A percentile compares a stretch with the other conserved stretches of the same genome.
Conservation (phyloP, 2,888 invertebrate species). For the Drosophila pegasa region DNA sequence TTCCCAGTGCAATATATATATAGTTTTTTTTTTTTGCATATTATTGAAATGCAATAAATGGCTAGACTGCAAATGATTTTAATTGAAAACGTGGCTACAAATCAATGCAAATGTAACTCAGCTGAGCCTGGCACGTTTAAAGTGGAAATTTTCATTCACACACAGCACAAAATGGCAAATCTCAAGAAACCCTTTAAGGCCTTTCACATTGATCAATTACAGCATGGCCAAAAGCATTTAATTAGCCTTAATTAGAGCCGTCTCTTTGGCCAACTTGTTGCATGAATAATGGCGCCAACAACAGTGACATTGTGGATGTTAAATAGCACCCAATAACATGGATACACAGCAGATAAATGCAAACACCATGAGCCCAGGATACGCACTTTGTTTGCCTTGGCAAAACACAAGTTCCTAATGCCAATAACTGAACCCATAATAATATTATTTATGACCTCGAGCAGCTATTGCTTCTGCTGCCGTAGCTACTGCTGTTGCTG, state of each 20-base stretch:
- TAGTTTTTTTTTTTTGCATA: neutral
- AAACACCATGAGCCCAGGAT: constrained; percentile 21
- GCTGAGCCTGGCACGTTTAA: neutral
- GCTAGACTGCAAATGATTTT: constrained; percentile 12
- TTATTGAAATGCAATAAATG: constrained; percentile 12
- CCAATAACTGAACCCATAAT: constrained; percentile 72
- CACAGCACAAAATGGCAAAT: neutral
- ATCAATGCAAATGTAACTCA: neutral
- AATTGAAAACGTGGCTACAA: constrained; percentile 17
- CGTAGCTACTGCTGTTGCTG: neutral
- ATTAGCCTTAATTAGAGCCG: constrained; percentile 55
- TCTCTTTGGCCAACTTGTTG: constrained; percentile 61
- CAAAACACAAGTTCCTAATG: constrained; percentile 64
- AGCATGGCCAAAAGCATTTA: constrained; percentile 19
- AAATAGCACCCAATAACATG: constrained; percentile 22
- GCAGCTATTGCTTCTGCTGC: constrained; percentile 18
- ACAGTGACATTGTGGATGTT: constrained; percentile 36
- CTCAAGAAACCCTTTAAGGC: neutral
- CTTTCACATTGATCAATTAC: constrained; percentile 4
- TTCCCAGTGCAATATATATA: neutral
- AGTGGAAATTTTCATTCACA: neutral
- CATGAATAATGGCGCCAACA: constrained; percentile 66
- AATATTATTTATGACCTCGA: constrained; percentile 69
- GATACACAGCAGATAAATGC: constrained; percentile 32
- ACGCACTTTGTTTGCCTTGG: constrained; percentile 64